These are phyloP conservation scores for Agrochola lychnidis DNA, from an alignment of 2,888 invertebrate species.

Conservation along the genomic window DNA sequence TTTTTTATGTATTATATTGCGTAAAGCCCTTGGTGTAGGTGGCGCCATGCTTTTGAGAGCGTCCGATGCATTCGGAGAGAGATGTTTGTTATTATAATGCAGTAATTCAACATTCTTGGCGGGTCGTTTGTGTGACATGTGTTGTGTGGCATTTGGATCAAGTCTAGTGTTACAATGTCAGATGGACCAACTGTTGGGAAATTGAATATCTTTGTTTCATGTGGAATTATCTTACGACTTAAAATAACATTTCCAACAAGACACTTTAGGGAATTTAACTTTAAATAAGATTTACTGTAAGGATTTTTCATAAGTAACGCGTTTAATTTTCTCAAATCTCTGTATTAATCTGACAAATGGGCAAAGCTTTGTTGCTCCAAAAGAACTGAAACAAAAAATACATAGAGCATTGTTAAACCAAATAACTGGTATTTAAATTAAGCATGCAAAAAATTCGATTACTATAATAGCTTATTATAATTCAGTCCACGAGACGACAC, in stretches of 20 bases:
- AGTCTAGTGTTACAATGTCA: constrained; percentile 65
- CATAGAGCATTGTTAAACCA: constrained; percentile 10
- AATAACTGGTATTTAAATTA: constrained; percentile 31
- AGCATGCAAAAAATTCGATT: constrained; percentile 49
- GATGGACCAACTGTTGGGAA: constrained; percentile 57
- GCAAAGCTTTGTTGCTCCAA: constrained; percentile 3
- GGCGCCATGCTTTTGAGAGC: constrained; percentile 79
- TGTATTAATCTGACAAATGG: background rate
- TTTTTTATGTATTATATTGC: constrained; percentile 76
- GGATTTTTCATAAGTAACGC: background rate
- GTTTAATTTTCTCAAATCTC: background rate
- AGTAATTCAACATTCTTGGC: constrained; percentile 59
- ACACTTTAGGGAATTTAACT: constrained; percentile 3
- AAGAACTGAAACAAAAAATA: constrained; percentile 16
- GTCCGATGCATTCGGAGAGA: constrained; percentile 68
- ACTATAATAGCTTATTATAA: constrained; percentile 50
- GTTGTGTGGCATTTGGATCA: constrained; percentile 61
- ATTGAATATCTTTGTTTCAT: constrained; percentile 45
- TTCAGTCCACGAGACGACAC: constrained; percentile 59
- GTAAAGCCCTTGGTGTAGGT: constrained; percentile 70
- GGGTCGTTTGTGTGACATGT: constrained; percentile 50
- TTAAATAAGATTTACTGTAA: no score
- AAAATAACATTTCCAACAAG: constrained; percentile 20
- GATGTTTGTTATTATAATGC: constrained; percentile 57
- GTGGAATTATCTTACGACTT: constrained; percentile 34